Base-by-base conservation (phyloP, 2,888 invertebrate genomes). In the Cenopis cana region DNA sequence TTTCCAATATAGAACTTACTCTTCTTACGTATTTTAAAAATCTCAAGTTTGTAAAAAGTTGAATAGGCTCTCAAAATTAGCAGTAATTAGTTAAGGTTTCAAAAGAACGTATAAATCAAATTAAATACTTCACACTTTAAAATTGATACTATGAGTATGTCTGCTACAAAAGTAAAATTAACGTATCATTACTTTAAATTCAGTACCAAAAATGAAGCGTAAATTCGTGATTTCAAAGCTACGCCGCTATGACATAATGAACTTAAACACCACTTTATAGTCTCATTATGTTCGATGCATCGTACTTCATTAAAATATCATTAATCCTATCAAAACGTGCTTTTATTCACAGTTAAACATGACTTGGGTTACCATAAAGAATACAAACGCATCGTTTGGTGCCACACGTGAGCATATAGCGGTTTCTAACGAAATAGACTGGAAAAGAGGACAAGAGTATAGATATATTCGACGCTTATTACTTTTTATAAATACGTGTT, bases 371-470 rank as follows among this genome's bases (percentile, higher is more conserved):
- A 76, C 78, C 77, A 84, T 83, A 84, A 79, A 80, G 81, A 83
- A 83, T 80, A 83, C 85, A 81, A 85, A 81, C 84, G 78, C 79
- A 80, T 82, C 87, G 85, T 87, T 86, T 86, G 81, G 81, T 83
- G 78, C 89, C 89, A 88, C 89, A 91, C 89, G 85, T 81, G 78
- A 79, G 75, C 74, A 76, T 73, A 77, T 76, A 82, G 79, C 77
- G 80, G 79, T 79, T 82, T 86, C 83, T 83, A 20, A 20, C 0
- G 82, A 82, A 46, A 82, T 81, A 84, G n/a, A 4, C 1, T n/a
- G 24, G 38, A 24, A 64, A 64, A 64, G n/a, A 52, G n/a, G 8
- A 18, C 20, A n/a, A 20, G 20, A 0, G 20, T 20, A 8, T 36
- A 38, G 10, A 14, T 38, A 18, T 9, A 14, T 36, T 9, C 1